phyloP scores from a whole-genome alignment of 2,113 vertebrate species.

The Theropithecus gelada region DNA sequence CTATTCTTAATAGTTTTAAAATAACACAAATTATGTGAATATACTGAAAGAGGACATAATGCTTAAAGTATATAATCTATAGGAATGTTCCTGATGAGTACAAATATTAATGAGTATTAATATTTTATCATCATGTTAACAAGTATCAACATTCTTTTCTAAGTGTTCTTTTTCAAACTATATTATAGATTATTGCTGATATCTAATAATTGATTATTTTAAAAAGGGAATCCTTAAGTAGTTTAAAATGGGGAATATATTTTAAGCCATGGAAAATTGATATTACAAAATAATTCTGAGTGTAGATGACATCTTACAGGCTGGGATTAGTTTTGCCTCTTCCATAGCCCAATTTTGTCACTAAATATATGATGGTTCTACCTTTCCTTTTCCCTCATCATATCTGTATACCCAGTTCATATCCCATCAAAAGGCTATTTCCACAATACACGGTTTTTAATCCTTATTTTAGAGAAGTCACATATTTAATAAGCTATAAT shows the following conservation, averaged over 20 bases:
- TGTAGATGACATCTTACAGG: neutral
- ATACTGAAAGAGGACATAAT: neutral
- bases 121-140: neutral
- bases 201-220: neutral
- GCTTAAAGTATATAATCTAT: neutral
- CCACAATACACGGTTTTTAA: neutral
- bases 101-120: neutral
- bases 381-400: neutral
- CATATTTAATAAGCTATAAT: neutral
- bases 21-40: neutral
- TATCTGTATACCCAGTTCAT: neutral
- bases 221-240: neutral
- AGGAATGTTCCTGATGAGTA: neutral
- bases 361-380: neutral
- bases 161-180: neutral
- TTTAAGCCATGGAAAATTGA: neutral
- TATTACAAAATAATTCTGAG: neutral
- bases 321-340: neutral
- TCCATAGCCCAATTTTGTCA: neutral
- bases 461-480: neutral
- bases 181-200: neutral
- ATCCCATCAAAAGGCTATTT: neutral
- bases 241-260: neutral
- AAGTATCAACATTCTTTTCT: neutral
- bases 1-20: neutral